Evolutionary conservation across 2,797 vertebrate genomes (phyloP).

Genomic region (Enteromius treurensis): DNA sequence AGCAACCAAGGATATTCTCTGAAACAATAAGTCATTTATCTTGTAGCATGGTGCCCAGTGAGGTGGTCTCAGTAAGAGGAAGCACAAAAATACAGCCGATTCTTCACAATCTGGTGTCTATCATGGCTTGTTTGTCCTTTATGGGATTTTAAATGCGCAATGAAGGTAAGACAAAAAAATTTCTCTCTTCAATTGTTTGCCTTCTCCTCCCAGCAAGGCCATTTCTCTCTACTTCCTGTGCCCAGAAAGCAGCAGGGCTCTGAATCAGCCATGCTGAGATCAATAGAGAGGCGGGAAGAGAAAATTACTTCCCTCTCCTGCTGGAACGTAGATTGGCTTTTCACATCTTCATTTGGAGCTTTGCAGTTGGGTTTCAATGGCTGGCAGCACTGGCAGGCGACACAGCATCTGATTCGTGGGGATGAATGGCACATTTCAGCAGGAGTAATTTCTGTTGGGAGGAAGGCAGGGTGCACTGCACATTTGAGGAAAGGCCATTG

Average conservation of each 20-base stretch:
- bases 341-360: constrained; percentile 66
- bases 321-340: constrained; percentile 61
- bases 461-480: constrained; percentile 4
- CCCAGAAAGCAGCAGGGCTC: constrained; percentile 47
- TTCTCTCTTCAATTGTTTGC: constrained; percentile 34
- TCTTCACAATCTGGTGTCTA: constrained; percentile 13
- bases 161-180: constrained; percentile 9
- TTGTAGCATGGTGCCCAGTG: constrained; percentile 22
- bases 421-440: constrained; percentile 48
- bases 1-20: constrained; percentile 33
- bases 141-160: constrained; percentile 21
- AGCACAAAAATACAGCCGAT: not conserved
- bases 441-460: constrained; percentile 26
- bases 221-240: constrained; percentile 45
- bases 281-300: constrained; percentile 51
- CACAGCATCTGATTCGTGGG: constrained; percentile 40
- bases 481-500: constrained; percentile 26
- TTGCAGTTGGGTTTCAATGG: constrained; percentile 50
- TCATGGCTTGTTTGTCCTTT: constrained; percentile 19
- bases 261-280: constrained; percentile 59
- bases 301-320: constrained; percentile 58
- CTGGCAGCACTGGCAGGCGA: constrained; percentile 33
- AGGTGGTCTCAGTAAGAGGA: not conserved
- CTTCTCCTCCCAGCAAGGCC: constrained; percentile 43
- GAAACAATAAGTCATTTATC: constrained; percentile 31